A percentile compares a stretch with the other conserved stretches of the same genome.
These are phyloP conservation scores for Haplochromis vanheusdeni DNA, from an alignment of 2,113 vertebrate genomes.

Conservation along the genomic window DNA sequence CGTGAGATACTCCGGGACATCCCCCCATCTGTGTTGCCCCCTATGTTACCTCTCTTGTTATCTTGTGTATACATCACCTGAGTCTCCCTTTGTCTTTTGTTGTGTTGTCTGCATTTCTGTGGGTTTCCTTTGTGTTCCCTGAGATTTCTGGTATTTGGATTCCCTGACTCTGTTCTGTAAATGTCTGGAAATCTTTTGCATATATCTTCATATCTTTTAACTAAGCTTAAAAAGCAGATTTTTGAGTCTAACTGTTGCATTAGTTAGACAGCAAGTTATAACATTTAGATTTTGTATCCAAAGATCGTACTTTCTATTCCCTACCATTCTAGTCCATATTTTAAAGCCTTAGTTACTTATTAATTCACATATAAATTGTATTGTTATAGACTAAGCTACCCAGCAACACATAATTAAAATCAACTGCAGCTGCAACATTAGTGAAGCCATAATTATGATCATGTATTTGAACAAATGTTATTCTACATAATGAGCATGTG, in stretches of 20 bases:
- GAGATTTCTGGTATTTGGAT: neutral
- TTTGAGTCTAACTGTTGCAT: neutral
- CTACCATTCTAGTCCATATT: neutral
- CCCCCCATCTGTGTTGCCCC: neutral
- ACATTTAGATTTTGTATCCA: neutral
- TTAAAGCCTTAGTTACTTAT: neutral
- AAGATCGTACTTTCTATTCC: neutral
- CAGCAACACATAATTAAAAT: neutral
- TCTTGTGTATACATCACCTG: neutral
- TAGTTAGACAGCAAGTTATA: neutral
- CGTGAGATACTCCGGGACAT: neutral
- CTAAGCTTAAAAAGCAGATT: neutral
- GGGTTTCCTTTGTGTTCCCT: neutral
- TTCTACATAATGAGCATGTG: neutral
- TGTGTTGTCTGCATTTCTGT: neutral
- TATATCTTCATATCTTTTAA: neutral
- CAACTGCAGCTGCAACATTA: neutral
- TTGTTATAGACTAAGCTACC: neutral
- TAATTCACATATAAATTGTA: neutral
- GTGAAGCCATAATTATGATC: neutral
- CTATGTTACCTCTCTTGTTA: neutral
- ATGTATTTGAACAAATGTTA: neutral
- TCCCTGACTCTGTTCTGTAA: neutral
- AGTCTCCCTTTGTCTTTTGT: neutral
- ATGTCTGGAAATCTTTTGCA: rapidly evolving